Percentiles rank a stretch among this genome's conserved stretches.
phyloP scores from a whole-genome alignment of 2,113 vertebrate species.

The Scomber scombrus region DNA sequence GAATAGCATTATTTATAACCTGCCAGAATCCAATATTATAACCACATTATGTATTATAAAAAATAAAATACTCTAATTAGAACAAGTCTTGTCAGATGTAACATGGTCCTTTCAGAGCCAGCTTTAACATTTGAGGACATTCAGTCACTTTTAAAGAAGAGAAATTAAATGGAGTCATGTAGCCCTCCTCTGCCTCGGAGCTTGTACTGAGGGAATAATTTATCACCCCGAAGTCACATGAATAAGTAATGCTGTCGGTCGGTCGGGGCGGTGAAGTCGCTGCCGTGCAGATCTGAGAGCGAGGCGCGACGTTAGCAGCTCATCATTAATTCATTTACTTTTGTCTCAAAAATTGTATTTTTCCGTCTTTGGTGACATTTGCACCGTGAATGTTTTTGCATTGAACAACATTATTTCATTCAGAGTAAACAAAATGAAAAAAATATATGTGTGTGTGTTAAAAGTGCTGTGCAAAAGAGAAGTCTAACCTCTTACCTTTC shows the following conservation, averaged over 20 bases:
- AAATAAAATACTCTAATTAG: slow-evolving; percentile 47
- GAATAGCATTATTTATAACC: slow-evolving; percentile 10
- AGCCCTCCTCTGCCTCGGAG: slow-evolving; percentile 55
- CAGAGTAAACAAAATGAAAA: background rate
- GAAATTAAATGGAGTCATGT: slow-evolving; percentile 51
- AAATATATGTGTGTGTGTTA: background rate
- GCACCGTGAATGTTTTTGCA: background rate
- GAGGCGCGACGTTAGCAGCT: slow-evolving; percentile 24
- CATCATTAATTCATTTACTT: slow-evolving; percentile 65
- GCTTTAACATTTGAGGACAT: slow-evolving; percentile 7
- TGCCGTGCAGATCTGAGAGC: slow-evolving; percentile 49
- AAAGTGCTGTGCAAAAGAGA: too few relatives aligned
- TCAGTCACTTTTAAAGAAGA: slow-evolving; percentile 29
- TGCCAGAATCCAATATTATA: slow-evolving; percentile 9
- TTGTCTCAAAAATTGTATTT: slow-evolving; percentile 25
- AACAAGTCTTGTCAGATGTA: slow-evolving; percentile 14
- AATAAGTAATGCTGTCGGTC: slow-evolving; percentile 61
- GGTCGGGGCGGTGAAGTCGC: slow-evolving; percentile 31
- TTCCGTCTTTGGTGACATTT: slow-evolving; percentile 42
- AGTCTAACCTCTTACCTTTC: too few relatives aligned
- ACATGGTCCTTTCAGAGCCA: background rate
- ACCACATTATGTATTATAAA: slow-evolving; percentile 22
- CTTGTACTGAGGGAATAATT: slow-evolving; percentile 65
- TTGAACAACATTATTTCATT: background rate
- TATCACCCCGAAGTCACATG: slow-evolving; percentile 56